Evolutionary conservation across 2,113 vertebrate genomes (phyloP).

Genomic region (Azemiops feae): DNA sequence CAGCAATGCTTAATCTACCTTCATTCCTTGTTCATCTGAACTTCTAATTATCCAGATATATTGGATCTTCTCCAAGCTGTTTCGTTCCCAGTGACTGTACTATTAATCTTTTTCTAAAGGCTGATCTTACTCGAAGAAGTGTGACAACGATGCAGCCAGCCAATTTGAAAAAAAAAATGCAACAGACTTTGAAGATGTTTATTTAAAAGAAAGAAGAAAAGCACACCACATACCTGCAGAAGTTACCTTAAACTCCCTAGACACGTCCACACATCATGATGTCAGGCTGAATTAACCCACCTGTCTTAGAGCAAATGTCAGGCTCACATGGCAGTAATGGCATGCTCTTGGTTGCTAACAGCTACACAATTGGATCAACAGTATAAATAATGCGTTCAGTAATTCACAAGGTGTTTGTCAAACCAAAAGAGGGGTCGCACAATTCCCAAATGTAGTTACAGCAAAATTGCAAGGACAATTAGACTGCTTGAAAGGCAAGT

Average conservation of each 20-base stretch:
- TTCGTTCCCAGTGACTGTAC: background rate
- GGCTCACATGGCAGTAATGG: background rate
- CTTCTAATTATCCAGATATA: slow-evolving; percentile 11
- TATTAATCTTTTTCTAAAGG: background rate
- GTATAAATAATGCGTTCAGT: background rate
- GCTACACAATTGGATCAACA: background rate
- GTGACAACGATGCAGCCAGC: background rate
- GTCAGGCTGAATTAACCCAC: background rate
- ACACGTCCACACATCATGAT: background rate
- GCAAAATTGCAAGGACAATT: slow-evolving; percentile 34
- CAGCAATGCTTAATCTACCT: background rate
- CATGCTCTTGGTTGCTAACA: slow-evolving; percentile 1
- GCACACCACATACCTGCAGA: background rate
- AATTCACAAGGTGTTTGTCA: background rate
- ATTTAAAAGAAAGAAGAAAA: background rate
- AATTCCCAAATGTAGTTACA: slow-evolving; percentile 27
- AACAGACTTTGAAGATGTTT: slow-evolving; percentile 9
- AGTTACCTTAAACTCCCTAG: background rate
- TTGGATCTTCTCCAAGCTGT: background rate
- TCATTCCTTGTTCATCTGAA: slow-evolving; percentile 6
- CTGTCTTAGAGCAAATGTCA: slow-evolving; percentile 12
- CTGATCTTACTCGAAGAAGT: background rate
- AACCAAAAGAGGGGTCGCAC: background rate
- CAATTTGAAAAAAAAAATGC: background rate
- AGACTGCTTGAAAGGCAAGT: slow-evolving; percentile 45